Evolutionary conservation across 2,797 vertebrate species (phyloP).

Genomic region (Cryptoblepharus egeriae): DNA sequence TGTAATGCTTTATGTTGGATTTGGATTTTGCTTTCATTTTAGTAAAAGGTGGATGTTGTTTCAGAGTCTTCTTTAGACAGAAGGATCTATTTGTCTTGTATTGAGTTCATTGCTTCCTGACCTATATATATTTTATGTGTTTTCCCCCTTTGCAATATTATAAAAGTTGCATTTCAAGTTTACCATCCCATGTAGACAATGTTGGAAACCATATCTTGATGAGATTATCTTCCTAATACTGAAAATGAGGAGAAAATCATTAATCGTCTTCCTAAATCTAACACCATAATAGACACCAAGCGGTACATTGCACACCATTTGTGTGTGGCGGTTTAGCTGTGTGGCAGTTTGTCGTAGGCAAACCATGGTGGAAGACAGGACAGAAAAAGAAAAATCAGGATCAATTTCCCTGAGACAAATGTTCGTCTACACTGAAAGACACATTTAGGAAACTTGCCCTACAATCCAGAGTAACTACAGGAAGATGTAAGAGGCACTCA

Average conservation of each 20-base stretch:
- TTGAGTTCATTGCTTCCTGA: conserved; percentile 76
- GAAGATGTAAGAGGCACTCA: too few relatives aligned
- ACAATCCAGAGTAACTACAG: too few relatives aligned
- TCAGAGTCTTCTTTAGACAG: conserved; percentile 73
- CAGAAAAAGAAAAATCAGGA: neutral
- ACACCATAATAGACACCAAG: conserved; percentile 27
- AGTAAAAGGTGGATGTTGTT: conserved; percentile 78
- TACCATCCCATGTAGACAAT: conserved; percentile 54
- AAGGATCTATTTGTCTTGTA: conserved; percentile 61
- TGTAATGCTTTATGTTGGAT: conserved; percentile 80
- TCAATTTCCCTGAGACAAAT: neutral
- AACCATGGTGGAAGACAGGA: neutral
- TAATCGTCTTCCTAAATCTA: conserved; percentile 40
- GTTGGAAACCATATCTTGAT: conserved; percentile 67
- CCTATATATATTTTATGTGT: conserved; percentile 67
- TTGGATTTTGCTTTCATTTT: conserved; percentile 82
- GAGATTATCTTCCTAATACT: conserved; percentile 44
- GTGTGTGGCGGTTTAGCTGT: conserved; percentile 38
- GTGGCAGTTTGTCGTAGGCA: conserved; percentile 1
- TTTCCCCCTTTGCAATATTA: conserved; percentile 56
- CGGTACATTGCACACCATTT: conserved; percentile 23
- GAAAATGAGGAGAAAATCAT: conserved; percentile 41
- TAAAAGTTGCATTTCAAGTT: conserved; percentile 75
- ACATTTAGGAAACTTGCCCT: neutral
- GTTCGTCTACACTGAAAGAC: neutral